phyloP scores from a whole-genome alignment of 2,797 vertebrate species.

The Lacerta viridis region DNA sequence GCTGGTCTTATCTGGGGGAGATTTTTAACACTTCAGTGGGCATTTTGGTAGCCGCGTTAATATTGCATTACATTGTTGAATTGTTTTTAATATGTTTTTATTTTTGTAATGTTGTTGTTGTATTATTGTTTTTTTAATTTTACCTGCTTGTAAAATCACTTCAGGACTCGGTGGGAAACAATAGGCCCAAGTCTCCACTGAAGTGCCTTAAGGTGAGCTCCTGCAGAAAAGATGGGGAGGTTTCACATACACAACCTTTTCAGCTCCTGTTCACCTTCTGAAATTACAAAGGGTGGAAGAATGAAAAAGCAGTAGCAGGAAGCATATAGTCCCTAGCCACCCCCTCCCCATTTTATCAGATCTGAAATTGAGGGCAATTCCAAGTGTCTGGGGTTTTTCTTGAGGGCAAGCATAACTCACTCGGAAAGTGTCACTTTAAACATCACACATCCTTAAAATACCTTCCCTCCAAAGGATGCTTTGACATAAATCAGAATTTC shows the following conservation, averaged over 20 bases:
- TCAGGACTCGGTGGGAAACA: too few relatives aligned
- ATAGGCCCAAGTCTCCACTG: not conserved
- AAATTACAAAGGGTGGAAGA: not conserved
- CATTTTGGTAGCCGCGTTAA: too few relatives aligned
- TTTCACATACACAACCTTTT: not conserved
- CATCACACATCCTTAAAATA: not conserved
- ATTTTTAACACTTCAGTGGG: too few relatives aligned
- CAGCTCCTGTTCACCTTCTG: too few relatives aligned
- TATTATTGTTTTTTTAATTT: too few relatives aligned
- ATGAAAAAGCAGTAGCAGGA: not conserved
- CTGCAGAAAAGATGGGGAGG: not conserved
- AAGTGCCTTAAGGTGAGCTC: not conserved
- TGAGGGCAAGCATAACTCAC: not conserved
- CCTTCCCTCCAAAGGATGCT: not conserved
- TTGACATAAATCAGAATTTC: slow-evolving; percentile 30
- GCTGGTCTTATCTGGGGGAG: too few relatives aligned
- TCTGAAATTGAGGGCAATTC: not conserved
- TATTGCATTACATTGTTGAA: too few relatives aligned
- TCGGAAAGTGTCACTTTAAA: slow-evolving; percentile 22
- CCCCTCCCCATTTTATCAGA: not conserved
- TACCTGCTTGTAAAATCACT: too few relatives aligned
- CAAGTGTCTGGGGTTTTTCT: not conserved
- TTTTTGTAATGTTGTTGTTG: too few relatives aligned
- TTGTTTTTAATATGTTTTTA: too few relatives aligned
- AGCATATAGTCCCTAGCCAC: too few relatives aligned